Percentiles rank a stretch among this genome's conserved stretches.
Conservation (phyloP, 1,140 invertebrate species). For the Plectus sambesii region DNA sequence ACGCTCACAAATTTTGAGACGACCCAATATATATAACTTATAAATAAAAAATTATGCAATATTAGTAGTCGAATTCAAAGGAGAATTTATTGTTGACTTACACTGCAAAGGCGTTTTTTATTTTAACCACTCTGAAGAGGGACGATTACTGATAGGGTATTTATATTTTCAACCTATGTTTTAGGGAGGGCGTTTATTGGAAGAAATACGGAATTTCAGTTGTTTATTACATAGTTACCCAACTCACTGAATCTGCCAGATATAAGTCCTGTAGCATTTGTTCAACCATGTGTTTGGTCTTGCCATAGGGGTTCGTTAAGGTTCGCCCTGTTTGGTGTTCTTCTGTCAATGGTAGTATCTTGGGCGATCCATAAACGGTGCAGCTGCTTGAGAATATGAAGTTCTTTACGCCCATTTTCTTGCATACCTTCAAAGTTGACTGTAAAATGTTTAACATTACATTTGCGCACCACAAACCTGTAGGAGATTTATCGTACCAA, state of each 20-base stretch:
- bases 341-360: slow-evolving; percentile 72
- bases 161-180: no score
- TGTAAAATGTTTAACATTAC: not conserved
- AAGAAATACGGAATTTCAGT: no score
- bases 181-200: no score
- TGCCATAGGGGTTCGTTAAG: slow-evolving; percentile 93
- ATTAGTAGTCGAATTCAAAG: no score
- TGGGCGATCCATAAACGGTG: slow-evolving; percentile 80
- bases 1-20: no score
- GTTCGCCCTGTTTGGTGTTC: slow-evolving; percentile 64
- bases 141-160: no score
- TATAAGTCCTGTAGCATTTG: slow-evolving; percentile 86
- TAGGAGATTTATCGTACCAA: slow-evolving; percentile 74
- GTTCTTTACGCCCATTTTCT: slow-evolving; percentile 60
- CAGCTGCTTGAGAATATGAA: slow-evolving; percentile 88
- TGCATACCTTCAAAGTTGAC: slow-evolving; percentile 60
- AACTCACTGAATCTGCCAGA: slow-evolving; percentile 62
- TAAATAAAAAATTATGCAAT: no score
- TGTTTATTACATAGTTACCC: no score
- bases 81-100: no score
- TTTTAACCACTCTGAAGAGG: no score
- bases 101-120: no score
- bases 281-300: slow-evolving; percentile 94
- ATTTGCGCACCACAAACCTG: slow-evolving; percentile 64
- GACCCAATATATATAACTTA: no score